Conservation (phyloP, 2,113 vertebrate species). For the Ictalurus punctatus region DNA sequence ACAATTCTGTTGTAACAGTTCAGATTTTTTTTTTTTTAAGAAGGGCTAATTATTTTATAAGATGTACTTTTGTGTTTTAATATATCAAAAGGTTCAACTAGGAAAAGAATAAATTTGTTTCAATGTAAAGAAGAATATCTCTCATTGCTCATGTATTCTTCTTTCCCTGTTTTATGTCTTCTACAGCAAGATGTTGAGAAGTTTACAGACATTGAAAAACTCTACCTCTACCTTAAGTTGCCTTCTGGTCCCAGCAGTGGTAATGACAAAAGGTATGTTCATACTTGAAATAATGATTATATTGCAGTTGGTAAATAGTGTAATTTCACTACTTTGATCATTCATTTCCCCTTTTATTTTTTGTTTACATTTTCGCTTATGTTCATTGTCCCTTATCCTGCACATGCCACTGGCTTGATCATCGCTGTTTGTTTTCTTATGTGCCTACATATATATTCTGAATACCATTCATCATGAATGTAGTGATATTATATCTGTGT, state of each 20-base stretch:
- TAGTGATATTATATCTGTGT: conserved; percentile 13
- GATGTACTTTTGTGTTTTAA: not conserved
- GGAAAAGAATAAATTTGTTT: not conserved
- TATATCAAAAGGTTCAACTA: not conserved
- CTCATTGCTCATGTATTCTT: not conserved
- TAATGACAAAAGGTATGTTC: conserved; percentile 90
- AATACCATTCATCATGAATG: not conserved
- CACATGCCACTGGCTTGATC: conserved; percentile 16
- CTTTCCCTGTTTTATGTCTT: conserved; percentile 37
- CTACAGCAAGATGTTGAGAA: conserved; percentile 99
- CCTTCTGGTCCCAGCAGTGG: conserved; percentile 98
- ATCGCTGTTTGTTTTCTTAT: not conserved
- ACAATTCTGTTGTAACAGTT: not conserved
- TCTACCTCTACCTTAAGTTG: conserved; percentile 99
- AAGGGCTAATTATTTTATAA: not conserved
- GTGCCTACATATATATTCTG: not conserved
- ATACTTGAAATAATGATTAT: not conserved
- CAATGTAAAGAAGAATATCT: not conserved
- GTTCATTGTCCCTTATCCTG: not conserved
- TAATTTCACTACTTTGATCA: not conserved
- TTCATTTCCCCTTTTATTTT: conserved; percentile 24
- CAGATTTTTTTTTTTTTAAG: not conserved
- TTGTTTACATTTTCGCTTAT: not conserved
- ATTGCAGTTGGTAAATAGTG: not conserved
- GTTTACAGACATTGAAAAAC: conserved; percentile 99